Percentiles rank a stretch among this genome's conserved stretches.
These are phyloP conservation scores for Pogonomyrmex californicus DNA, from an alignment of 1,140 invertebrate genomes.

Conservation along the genomic window DNA sequence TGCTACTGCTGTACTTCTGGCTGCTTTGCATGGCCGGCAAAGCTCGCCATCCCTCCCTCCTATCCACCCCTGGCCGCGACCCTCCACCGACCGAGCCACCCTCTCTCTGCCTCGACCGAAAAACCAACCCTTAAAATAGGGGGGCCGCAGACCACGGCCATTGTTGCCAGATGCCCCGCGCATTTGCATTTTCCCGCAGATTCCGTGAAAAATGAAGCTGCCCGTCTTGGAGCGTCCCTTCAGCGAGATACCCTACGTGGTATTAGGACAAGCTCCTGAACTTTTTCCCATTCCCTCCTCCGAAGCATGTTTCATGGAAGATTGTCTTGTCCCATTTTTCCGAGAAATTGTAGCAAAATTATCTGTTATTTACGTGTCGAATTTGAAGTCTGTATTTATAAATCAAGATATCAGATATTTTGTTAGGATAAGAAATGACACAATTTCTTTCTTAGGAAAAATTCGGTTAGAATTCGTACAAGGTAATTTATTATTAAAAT, in stretches of 20 bases:
- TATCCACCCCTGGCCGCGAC: slow-evolving; percentile 40
- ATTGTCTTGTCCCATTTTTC: slow-evolving; percentile 17
- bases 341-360: slow-evolving; percentile 29
- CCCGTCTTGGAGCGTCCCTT: slow-evolving; percentile 59
- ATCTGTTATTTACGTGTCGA: not conserved
- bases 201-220: slow-evolving; percentile 83
- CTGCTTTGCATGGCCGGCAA: slow-evolving; percentile 87
- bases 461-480: not conserved
- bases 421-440: not conserved
- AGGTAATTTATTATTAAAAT: not conserved
- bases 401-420: not conserved
- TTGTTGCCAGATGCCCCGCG: slow-evolving; percentile 87
- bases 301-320: slow-evolving; percentile 13
- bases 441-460: not conserved
- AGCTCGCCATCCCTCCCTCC: slow-evolving; percentile 69
- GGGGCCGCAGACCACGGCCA: slow-evolving; percentile 86
- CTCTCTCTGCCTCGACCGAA: slow-evolving; percentile 75
- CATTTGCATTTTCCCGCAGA: slow-evolving; percentile 86
- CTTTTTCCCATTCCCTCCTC: slow-evolving; percentile 34
- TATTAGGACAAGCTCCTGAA: slow-evolving; percentile 71
- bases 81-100: slow-evolving; percentile 46
- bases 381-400: not conserved
- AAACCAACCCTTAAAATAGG: slow-evolving; percentile 87
- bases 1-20: slow-evolving; percentile 69
- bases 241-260: slow-evolving; percentile 61